These are phyloP conservation scores for Mactra quadrangularis DNA, from an alignment of 1,140 invertebrate genomes.

Conservation along the genomic window DNA sequence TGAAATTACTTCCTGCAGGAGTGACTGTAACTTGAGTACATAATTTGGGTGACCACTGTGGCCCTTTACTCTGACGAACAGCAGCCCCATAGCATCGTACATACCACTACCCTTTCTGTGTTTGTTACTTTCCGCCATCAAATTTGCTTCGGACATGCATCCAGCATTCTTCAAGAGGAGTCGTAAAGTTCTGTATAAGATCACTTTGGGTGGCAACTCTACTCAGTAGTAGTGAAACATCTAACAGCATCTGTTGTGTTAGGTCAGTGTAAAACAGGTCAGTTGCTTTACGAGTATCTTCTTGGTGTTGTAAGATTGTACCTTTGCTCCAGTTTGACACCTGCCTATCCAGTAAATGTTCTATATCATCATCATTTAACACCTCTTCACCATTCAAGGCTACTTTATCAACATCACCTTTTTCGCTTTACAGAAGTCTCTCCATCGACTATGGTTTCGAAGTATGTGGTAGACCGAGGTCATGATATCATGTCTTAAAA, in stretches of 20 bases:
- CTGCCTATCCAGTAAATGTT: neutral
- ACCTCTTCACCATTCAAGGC: neutral
- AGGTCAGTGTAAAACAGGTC: neutral
- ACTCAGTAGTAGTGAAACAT: slow-evolving; percentile 1
- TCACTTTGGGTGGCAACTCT: slow-evolving; percentile 70
- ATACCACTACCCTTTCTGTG: slow-evolving; percentile 49
- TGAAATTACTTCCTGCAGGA: neutral
- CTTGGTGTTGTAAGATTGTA: too few relatives aligned
- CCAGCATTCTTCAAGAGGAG: slow-evolving; percentile 82
- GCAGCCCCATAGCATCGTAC: slow-evolving; percentile 31
- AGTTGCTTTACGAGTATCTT: neutral
- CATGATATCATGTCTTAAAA: slow-evolving; percentile 33
- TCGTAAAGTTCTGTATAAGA: slow-evolving; percentile 80
- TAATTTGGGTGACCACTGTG: slow-evolving; percentile 5
- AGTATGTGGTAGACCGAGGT: neutral
- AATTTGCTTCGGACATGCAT: slow-evolving; percentile 78
- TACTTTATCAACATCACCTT: neutral
- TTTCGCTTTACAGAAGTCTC: neutral
- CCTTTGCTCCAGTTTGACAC: neutral
- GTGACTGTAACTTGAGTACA: slow-evolving; percentile 4
- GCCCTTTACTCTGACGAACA: slow-evolving; percentile 12
- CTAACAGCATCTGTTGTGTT: neutral
- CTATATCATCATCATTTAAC: neutral
- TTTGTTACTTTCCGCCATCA: slow-evolving; percentile 78
- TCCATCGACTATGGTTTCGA: neutral